Base-by-base conservation (phyloP, 1,140 invertebrate species). In the Cydia fagiglandana region DNA sequence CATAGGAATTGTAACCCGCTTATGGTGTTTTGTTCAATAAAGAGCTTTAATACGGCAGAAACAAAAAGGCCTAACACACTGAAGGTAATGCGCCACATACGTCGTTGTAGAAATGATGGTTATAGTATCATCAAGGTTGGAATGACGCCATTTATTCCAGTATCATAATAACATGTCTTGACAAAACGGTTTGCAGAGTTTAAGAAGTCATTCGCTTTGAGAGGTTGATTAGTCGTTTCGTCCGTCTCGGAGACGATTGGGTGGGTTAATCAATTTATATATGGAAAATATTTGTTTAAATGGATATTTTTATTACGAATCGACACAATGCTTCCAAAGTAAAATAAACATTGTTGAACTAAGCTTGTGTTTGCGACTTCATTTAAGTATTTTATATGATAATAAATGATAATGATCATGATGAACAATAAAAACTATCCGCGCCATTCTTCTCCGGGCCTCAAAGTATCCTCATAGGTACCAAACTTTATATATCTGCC, bases 171-270 rank as follows among this genome's bases (percentile, higher is more conserved):
- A 85, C 80, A 86, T 86, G 75, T 81, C 84, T 80, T 85, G 87
- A 87, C 87, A 90, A 84, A 88, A 87, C 80, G 84, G 73, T 85
- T 81, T 76, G 76, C 81, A 83, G 80, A 80, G 79, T 83, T 87
- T 85, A 83, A 84, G 78, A 77, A 81, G 81, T 83, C 79, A 81
- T 88, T 88, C 82, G 81, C 83, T 84, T 75, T 50, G 45, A 41
- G 74, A 28, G 64, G 64, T 73, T 77, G 34, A 38, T 78, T 80
- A 77, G 79, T 81, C 79, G 78, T 66, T 75, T 64, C 50, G 70
- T 74, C 74, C 56, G 24, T 13, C 50, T 4, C 10, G 56, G 56
- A 24, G 56, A 61, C 17, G 4, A n/a, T 10, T 61, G 20, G 20
- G 56, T 61, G 7, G 12, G 2, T 13, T 13, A 15, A 47, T 47